Evolutionary conservation across 1,140 invertebrate genomes (phyloP).

Genomic region (Drosophila ambigua): DNA sequence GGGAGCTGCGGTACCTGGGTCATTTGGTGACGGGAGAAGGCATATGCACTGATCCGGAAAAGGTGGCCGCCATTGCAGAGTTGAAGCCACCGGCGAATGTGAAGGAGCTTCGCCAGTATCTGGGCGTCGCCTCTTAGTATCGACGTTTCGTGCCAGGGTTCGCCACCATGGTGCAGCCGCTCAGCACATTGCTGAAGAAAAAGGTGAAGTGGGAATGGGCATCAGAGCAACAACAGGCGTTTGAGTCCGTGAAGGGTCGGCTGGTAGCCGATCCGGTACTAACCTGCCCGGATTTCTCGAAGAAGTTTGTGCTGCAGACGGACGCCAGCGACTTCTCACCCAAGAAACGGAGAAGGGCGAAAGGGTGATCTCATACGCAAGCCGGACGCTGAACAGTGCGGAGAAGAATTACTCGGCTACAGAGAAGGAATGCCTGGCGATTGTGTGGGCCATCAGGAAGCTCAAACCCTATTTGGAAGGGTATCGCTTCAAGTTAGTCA

Average conservation of each 20-base stretch:
- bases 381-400: conserved; percentile 76
- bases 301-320: conserved; percentile 17
- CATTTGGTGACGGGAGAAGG: too few species aligned
- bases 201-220: neutral
- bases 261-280: conserved; percentile 10
- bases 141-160: neutral
- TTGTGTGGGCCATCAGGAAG: too few species aligned
- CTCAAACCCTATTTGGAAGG: too few species aligned
- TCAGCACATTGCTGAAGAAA: neutral
- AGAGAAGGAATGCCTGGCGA: too few species aligned
- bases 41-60: neutral
- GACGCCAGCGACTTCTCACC: conserved; percentile 64
- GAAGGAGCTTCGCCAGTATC: neutral
- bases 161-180: neutral
- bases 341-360: conserved; percentile 27
- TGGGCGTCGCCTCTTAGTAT: neutral
- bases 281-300: conserved; percentile 15
- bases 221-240: conserved; percentile 2
- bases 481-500: too few species aligned
- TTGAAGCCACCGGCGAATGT: neutral
- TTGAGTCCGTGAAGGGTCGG: conserved; percentile 1
- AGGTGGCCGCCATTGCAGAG: neutral
- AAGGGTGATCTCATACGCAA: conserved; percentile 79
- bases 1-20: too few species aligned
- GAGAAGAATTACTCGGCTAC: too few species aligned